These are phyloP conservation scores for Aldrovandia affinis DNA, from an alignment of 2,797 vertebrate genomes.

Conservation along the genomic window DNA sequence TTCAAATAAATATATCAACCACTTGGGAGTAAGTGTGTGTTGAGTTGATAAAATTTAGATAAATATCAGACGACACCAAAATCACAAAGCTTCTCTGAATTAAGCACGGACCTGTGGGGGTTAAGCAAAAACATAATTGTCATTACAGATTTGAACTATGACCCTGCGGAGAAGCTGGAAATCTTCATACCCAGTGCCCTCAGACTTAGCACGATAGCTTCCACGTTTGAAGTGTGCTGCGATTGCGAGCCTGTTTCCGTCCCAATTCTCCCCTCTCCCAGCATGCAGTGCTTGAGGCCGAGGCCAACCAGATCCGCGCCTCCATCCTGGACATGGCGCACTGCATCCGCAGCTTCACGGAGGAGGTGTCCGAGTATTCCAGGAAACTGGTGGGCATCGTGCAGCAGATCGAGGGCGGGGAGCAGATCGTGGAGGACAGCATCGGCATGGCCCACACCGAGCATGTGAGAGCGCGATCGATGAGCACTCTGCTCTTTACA, in stretches of 20 bases:
- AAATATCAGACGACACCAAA: no score
- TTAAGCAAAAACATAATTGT: no score
- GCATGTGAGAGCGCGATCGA: slow-evolving; percentile 76
- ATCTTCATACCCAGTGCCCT: no score
- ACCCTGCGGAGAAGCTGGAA: no score
- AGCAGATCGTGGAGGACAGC: slow-evolving; percentile 94
- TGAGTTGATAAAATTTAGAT: no score
- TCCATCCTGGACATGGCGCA: slow-evolving; percentile 99
- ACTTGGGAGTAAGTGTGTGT: no score
- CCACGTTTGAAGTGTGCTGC: background rate
- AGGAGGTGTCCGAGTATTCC: slow-evolving; percentile 97
- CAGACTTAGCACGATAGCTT: no score
- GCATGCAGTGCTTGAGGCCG: slow-evolving; percentile 92
- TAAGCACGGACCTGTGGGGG: no score
- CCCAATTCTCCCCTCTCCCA: slow-evolving; percentile 56
- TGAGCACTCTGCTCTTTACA: no score
- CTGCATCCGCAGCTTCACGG: slow-evolving; percentile 96
- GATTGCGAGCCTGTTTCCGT: background rate
- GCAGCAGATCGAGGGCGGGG: slow-evolving; percentile 96
- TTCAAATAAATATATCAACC: no score
- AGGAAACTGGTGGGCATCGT: slow-evolving; percentile 95
- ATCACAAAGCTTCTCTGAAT: no score
- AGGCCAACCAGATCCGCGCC: slow-evolving; percentile 95
- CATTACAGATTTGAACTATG: no score
- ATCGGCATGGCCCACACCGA: slow-evolving; percentile 96